phyloP scores from a whole-genome alignment of 2,888 invertebrate genomes.

The Tanaodytes sp. region DNA sequence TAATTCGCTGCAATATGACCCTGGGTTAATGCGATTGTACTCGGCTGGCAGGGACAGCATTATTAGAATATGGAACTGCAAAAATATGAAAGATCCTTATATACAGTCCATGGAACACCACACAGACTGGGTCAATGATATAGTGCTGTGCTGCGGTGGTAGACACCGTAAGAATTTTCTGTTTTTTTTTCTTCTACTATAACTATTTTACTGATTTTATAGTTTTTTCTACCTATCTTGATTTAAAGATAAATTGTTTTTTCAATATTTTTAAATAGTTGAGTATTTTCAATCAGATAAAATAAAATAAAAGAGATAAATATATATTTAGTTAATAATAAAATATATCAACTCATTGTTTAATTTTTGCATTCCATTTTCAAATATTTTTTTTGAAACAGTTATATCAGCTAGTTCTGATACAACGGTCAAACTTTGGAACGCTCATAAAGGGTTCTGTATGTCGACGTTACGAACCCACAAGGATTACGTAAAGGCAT shows the following conservation, averaged over 20 bases:
- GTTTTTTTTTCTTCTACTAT: no score
- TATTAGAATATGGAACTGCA: constrained; percentile 90
- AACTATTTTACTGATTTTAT: no score
- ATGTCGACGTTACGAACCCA: constrained; percentile 99
- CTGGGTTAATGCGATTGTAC: constrained; percentile 88
- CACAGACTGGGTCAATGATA: constrained; percentile 99
- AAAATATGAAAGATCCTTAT: constrained; percentile 81
- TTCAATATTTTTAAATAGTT: no score
- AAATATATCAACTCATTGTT: no score
- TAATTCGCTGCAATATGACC: constrained; percentile 95
- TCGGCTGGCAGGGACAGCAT: constrained; percentile 98
- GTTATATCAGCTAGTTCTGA: constrained; percentile 99
- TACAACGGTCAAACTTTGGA: constrained; percentile 99
- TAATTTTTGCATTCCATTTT: no score
- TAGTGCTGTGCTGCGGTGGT: constrained; percentile 96
- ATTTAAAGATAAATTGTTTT: no score
- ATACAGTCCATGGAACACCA: constrained; percentile 99
- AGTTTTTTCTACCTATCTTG: no score
- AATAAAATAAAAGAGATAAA: no score
- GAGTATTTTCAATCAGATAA: no score
- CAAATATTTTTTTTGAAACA: no score
- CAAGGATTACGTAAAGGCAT: constrained; percentile 97
- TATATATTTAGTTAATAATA: no score
- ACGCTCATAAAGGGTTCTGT: constrained; percentile 98
- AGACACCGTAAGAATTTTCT: constrained; percentile 82